Percentiles rank a stretch among this genome's conserved stretches.
phyloP scores from a whole-genome alignment of 2,888 invertebrate species.

The Seira ritae region DNA sequence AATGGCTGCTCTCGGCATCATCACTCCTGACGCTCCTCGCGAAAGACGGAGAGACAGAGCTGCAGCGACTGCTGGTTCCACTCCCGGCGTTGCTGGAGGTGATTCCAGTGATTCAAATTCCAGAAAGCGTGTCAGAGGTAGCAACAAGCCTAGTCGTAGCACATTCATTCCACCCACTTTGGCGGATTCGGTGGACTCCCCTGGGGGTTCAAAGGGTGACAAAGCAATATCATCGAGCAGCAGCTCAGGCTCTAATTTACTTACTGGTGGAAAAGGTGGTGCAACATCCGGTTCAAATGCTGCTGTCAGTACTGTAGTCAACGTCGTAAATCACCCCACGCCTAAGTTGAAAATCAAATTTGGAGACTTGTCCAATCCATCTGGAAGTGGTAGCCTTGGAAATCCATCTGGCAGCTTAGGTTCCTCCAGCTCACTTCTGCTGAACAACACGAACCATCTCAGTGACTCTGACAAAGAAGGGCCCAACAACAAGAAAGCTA shows the following conservation, averaged over 20 bases:
- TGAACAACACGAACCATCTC: slow-evolving; percentile 54
- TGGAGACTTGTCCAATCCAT: slow-evolving; percentile 62
- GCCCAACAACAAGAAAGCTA: slow-evolving; percentile 74
- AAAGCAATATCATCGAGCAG: slow-evolving; percentile 5
- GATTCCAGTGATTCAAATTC: slow-evolving; percentile 73
- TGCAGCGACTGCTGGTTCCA: slow-evolving; percentile 27
- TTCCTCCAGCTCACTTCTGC: not conserved
- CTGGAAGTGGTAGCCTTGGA: not conserved
- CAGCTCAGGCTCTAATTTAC: not conserved
- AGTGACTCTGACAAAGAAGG: slow-evolving; percentile 72
- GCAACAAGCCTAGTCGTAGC: slow-evolving; percentile 67
- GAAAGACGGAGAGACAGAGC: slow-evolving; percentile 66
- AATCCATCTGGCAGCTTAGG: not conserved
- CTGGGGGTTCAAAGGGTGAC: slow-evolving; percentile 29
- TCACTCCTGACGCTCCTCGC: slow-evolving; percentile 64
- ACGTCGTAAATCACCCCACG: slow-evolving; percentile 71
- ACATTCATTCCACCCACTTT: slow-evolving; percentile 73
- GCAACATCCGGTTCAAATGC: slow-evolving; percentile 3
- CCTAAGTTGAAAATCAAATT: slow-evolving; percentile 74
- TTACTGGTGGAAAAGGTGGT: not conserved
- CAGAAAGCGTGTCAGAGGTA: slow-evolving; percentile 76
- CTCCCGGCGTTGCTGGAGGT: not conserved
- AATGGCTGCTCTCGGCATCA: slow-evolving; percentile 73
- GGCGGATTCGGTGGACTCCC: slow-evolving; percentile 63
- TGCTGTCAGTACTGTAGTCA: slow-evolving; percentile 55